Base-by-base conservation (phyloP, 2,113 vertebrate species). In the Seriola rivoliana region DNA sequence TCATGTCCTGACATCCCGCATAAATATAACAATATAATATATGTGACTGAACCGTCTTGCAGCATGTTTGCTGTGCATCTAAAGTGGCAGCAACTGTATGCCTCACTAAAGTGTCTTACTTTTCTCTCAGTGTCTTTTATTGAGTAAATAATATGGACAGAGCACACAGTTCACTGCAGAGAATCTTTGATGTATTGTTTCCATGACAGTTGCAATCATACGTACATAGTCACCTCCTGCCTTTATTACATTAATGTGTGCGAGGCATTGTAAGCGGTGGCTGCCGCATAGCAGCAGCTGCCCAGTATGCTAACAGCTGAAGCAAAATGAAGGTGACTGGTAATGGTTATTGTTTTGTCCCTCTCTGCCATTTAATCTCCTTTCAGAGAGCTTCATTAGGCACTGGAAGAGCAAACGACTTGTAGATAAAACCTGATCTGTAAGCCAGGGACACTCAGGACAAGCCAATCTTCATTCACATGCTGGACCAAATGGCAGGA, bases 281-380 rank as follows among this genome's bases (percentile, higher is more conserved):
- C 71, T 82, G 77, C 66, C 38, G 82, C 78, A 84, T 50, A 82
- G 84, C 86, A 85, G 84, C 82, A 80, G 81, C 50, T 72, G 72
- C 85, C 82, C 79, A 40, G 80, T 71, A 85, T 81, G 89, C 89
- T 90, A 87, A 88, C 79, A 48, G 91, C 88, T 85, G 86, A 91
- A 72, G 87, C 87, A 87, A 90, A 94, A 91, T 93, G 82, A 90
- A 94, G 90, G 92, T 94, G 93, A 94, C 93, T 91, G 85, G 89
- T 90, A 93, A 94, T 93, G 91, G 90, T 94, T 94, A 94, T 95
- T 95, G 93, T 94, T 95, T 94, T 89, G 75, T 91, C 85, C 91
- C 88, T 90, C 92, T 89, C 85, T 89, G 85, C 91, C 90, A 91
- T 93, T 95, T 95, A 94, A 94, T 95, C 93, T 95, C 90, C 89